A percentile compares a stretch with the other conserved stretches of the same genome.
phyloP scores from a whole-genome alignment of 2,797 vertebrate species.

The Epinephelus coioides region DNA sequence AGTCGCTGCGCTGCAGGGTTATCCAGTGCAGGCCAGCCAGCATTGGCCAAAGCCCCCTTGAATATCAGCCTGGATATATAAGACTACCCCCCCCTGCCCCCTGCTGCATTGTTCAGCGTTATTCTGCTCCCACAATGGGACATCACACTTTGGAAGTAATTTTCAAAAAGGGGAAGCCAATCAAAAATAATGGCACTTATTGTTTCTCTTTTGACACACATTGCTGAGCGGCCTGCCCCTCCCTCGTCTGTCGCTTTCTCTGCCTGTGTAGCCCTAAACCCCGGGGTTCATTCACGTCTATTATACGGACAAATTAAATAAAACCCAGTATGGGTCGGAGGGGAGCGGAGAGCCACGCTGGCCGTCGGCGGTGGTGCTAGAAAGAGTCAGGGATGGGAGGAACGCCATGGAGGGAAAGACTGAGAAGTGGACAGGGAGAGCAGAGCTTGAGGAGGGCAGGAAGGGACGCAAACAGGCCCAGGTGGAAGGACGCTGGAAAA shows the following conservation, averaged over 20 bases:
- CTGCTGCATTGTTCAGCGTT: slow-evolving; percentile 93
- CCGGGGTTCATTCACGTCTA: slow-evolving; percentile 93
- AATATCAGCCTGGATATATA: slow-evolving; percentile 74
- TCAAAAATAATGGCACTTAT: slow-evolving; percentile 99
- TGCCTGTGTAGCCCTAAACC: slow-evolving; percentile 87
- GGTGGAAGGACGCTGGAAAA: slow-evolving; percentile 7
- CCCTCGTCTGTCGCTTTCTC: slow-evolving; percentile 66
- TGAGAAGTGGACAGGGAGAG: not conserved
- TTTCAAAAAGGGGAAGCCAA: slow-evolving; percentile 93
- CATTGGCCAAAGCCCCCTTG: slow-evolving; percentile 68
- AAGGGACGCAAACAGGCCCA: slow-evolving; percentile 4
- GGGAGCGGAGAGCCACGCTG: slow-evolving; percentile 61
- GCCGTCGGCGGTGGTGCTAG: slow-evolving; percentile 22
- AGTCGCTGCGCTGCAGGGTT: slow-evolving; percentile 58
- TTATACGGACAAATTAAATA: slow-evolving; percentile 99
- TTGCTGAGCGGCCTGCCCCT: slow-evolving; percentile 71
- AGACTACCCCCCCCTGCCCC: slow-evolving; percentile 79
- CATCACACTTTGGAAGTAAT: slow-evolving; percentile 99
- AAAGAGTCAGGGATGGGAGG: slow-evolving; percentile 30
- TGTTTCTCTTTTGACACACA: slow-evolving; percentile 93
- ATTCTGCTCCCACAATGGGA: slow-evolving; percentile 93
- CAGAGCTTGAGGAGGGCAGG: not conserved
- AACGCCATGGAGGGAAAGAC: not conserved
- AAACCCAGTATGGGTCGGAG: slow-evolving; percentile 79
- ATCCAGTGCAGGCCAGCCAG: slow-evolving; percentile 66